A percentile compares a stretch with the other conserved stretches of the same genome.
phyloP scores from a whole-genome alignment of 2,113 vertebrate species.

The Glareola pratincola region DNA sequence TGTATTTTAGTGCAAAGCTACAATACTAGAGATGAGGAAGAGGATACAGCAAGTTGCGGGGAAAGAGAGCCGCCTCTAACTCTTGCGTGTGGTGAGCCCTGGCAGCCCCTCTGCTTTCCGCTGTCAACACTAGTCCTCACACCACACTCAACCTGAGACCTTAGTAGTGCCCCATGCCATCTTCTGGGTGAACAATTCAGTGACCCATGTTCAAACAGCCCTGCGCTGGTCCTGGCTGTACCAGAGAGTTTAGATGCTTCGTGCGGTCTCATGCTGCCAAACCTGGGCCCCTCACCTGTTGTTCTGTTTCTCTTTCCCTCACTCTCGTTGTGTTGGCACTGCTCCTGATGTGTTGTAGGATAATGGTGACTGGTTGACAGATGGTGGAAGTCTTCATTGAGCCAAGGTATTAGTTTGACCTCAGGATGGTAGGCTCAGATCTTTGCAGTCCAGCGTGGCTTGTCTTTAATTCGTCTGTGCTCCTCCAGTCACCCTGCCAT shows the following conservation, averaged over 20 bases:
- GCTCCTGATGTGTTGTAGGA: neutral
- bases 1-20: neutral
- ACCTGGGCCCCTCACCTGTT: neutral
- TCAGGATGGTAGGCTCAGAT: neutral
- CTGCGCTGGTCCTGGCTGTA: neutral
- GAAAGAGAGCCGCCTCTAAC: neutral
- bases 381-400: neutral
- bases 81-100: neutral
- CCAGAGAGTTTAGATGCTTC: neutral
- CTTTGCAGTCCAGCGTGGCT: neutral
- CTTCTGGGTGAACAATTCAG: neutral
- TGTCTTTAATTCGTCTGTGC: neutral
- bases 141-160: neutral
- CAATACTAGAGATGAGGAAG: neutral
- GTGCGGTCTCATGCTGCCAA: neutral
- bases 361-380: neutral
- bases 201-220: neutral
- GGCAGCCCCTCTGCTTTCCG: neutral
- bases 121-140: neutral
- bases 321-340: neutral
- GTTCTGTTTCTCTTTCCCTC: neutral
- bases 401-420: neutral
- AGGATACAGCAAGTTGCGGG: rapidly evolving
- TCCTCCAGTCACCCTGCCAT: neutral
- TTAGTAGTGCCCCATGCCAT: neutral